Base-by-base conservation (phyloP, 2,888 invertebrate genomes). In the Protophormia terraenovae region DNA sequence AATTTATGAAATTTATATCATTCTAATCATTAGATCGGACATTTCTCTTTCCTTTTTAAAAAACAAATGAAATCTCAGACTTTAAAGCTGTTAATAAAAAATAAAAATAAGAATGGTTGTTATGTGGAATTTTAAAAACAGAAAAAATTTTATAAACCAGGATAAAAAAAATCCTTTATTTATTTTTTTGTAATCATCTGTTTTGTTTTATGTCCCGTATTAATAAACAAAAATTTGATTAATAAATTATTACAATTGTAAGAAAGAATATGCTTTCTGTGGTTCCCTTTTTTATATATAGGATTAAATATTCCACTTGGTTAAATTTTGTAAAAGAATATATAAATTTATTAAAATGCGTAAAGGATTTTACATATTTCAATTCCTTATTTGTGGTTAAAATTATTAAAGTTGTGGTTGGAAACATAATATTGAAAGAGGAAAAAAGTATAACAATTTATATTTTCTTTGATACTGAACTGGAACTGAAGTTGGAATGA, bases 1-100 rank as follows among this genome's bases (percentile, higher is more conserved):
- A 90, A 91, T 90, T 91, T 90, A 89, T 89, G 90, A 91, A 90
- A 90, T 90, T 90, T 91, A 91, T 90, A 91, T 90, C 86, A 87
- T 87, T 80, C 83, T 87, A 83, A 87, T 87, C 87, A 86, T 69
- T 58, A 69, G 77, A 60, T 80, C 55, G 55, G 73, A 35, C 53
- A 67, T 66, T 32, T 27, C 41, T 69, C 32, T n/a, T 24, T 22
- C 32, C 38, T 64, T 22, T 60, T 3, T n/a, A n/a, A n/a, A n/a
- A n/a, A n/a, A n/a, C n/a, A 12, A 53, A 12, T 32, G 0, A n/a
- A 67, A 6, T 19, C 12, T 38, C 12, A 53, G 53, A 64, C 38
- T 75, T 38, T 19, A n/a, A n/a, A 27, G 24, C 32, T 6, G 32
- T 41, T 55, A 32, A n/a, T n/a, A n/a, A n/a, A n/a, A n/a, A 19